Evolutionary conservation across 2,888 invertebrate genomes (phyloP).

Genomic region (Lasioglossum leucozonium): DNA sequence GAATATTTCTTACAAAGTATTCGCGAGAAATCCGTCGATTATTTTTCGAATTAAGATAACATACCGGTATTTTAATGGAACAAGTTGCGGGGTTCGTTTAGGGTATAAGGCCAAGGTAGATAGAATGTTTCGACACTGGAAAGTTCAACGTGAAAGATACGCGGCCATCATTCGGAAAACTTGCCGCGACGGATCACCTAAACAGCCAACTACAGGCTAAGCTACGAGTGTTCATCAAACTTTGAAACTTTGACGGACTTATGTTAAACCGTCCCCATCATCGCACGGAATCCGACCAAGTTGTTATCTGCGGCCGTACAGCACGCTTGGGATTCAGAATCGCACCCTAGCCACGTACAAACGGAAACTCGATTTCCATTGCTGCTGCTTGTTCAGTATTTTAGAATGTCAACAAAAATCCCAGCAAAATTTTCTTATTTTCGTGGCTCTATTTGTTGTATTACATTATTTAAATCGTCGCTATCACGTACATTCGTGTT

Average conservation of each 20-base stretch:
- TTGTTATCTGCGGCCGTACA: slow-evolving; percentile 54
- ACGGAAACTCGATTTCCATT: slow-evolving; percentile 4
- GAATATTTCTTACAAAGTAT: background rate
- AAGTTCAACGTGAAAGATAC: slow-evolving; percentile 29
- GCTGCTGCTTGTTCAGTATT: background rate
- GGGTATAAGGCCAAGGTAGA: background rate
- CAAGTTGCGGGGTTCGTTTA: background rate
- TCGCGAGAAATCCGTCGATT: background rate
- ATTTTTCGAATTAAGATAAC: background rate
- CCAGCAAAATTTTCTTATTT: background rate
- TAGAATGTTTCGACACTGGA: slow-evolving; percentile 7
- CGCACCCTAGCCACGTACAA: slow-evolving; percentile 9
- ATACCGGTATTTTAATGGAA: background rate
- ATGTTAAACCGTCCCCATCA: slow-evolving; percentile 58
- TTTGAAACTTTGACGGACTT: slow-evolving; percentile 70
- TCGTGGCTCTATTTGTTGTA: too few relatives aligned
- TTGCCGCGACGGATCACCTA: slow-evolving; percentile 45
- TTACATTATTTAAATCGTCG: too few relatives aligned
- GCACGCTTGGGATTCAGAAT: slow-evolving; percentile 35
- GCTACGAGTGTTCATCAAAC: slow-evolving; percentile 66
- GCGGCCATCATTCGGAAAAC: slow-evolving; percentile 22
- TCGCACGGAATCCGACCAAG: slow-evolving; percentile 45
- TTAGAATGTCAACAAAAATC: background rate
- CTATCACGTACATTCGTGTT: too few relatives aligned
- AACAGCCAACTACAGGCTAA: slow-evolving; percentile 58